Base-by-base conservation (phyloP, 2,113 vertebrate genomes). In the Columbina picui region DNA sequence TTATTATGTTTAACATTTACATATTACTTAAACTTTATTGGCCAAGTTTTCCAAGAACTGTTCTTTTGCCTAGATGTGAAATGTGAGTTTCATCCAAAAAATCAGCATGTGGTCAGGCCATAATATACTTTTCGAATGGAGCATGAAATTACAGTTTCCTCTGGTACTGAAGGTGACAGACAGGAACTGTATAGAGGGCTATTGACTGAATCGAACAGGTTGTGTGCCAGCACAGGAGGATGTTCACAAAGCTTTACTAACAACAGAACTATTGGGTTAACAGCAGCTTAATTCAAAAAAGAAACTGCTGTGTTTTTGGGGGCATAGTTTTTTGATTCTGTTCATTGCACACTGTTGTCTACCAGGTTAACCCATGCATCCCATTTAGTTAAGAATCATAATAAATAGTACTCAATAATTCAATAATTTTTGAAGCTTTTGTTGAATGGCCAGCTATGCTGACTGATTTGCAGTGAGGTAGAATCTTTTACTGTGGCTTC, bases 271-370 rank as follows among this genome's bases (percentile, higher is more conserved):
- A 20, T 49, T 41, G 69, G 36, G 19, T 21, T 90, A 79, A 32
- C 21, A 67, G 18, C 27, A 85, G 25, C 13, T 7, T 85, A 53
- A 67, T 45, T 85, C 3, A 2, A 21, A 64, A 87, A 85, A 27
- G 15, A 64, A 56, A 43, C 10, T 21, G 15, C 2, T 14, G 1
- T 39, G 5, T 0, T 43, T 81, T 78, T 71, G 36, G 9, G 20
- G 2, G 6, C 1, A 3, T 49, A 12, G 17, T 49, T 59, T 68
- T 79, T 82, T 59, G 0, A 34, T 80, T 86, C 27, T 65, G 2
- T 82, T 87, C 1, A 2, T 36, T 65, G 25, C 22, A 26, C 0
- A 0, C 17, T 59, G 6, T 47, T 1, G 2, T 4, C 14, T 14
- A 19, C 5, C 14, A 57, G 32, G 18, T 76, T 47, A 73, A 65